Evolutionary conservation across 2,113 vertebrate species (phyloP).

Genomic region (Jacana jacana): DNA sequence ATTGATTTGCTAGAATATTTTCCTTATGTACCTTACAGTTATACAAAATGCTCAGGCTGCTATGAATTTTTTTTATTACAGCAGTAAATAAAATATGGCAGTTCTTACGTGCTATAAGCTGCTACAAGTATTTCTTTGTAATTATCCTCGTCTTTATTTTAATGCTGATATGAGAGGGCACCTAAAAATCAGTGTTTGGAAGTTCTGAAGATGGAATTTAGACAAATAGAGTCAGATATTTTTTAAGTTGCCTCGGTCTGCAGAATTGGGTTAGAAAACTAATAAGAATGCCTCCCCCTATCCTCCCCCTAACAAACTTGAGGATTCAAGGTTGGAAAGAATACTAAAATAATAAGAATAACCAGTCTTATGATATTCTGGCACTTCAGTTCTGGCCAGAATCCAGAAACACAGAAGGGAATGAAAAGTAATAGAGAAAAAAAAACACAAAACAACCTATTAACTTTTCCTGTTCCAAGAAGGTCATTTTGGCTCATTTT

Average conservation of each 20-base stretch:
- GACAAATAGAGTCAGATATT: neutral
- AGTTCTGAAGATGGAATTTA: neutral
- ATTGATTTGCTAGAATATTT: neutral
- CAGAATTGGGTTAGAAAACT: neutral
- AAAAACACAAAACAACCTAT: neutral
- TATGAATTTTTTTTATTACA: neutral
- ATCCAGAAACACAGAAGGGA: neutral
- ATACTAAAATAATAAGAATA: conserved; percentile 39
- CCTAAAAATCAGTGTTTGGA: neutral
- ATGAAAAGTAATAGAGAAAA: neutral
- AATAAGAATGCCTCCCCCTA: neutral
- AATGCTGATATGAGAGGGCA: neutral
- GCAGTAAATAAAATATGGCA: neutral
- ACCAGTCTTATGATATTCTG: neutral
- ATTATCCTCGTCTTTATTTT: neutral
- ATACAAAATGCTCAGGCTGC: neutral
- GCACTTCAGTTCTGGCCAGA: neutral
- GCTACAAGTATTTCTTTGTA: neutral
- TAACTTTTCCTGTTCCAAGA: neutral
- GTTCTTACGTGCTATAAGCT: neutral
- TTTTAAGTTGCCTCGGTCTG: neutral
- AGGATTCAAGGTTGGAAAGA: conserved; percentile 26
- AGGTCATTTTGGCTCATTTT: neutral
- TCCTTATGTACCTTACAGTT: neutral
- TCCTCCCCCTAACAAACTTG: neutral